phyloP scores from a whole-genome alignment of 2,113 vertebrate genomes.

The Coryphaenoides rupestris region DNA sequence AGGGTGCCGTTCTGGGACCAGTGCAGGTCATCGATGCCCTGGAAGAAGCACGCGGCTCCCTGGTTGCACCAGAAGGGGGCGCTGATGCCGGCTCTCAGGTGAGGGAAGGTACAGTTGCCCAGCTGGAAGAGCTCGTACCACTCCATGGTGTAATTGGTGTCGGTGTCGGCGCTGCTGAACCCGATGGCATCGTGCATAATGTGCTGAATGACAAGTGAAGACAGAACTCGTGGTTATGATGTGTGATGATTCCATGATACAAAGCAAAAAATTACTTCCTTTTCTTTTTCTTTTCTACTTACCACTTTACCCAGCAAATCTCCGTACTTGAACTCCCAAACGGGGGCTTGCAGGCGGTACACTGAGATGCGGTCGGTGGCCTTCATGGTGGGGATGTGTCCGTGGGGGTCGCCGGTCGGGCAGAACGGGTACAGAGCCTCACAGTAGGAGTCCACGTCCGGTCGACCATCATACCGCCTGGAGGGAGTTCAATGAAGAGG shows the following conservation, averaged over 20 bases:
- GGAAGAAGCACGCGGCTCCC: slow-evolving; percentile 95
- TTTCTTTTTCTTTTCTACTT: slow-evolving; percentile 45
- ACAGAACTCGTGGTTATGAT: neutral
- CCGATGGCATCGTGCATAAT: slow-evolving; percentile 97
- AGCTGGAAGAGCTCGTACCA: slow-evolving; percentile 99
- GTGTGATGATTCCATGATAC: neutral
- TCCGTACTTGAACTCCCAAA: slow-evolving; percentile 98
- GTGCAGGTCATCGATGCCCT: slow-evolving; percentile 89
- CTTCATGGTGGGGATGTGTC: slow-evolving; percentile 78
- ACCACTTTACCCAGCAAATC: slow-evolving; percentile 87
- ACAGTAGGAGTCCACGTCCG: slow-evolving; percentile 84
- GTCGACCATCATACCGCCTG: slow-evolving; percentile 88
- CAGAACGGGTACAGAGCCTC: slow-evolving; percentile 94
- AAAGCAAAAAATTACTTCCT: neutral
- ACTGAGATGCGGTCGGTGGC: slow-evolving; percentile 83
- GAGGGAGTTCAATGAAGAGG: neutral
- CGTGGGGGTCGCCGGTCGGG: slow-evolving; percentile 79
- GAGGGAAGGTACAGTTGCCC: slow-evolving; percentile 97
- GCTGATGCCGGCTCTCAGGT: slow-evolving; percentile 73
- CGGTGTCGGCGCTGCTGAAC: slow-evolving; percentile 79
- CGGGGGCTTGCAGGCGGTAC: slow-evolving; percentile 89
- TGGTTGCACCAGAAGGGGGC: slow-evolving; percentile 98
- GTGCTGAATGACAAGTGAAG: slow-evolving; percentile 71
- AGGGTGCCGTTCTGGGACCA: slow-evolving; percentile 94
- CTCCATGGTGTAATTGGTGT: slow-evolving; percentile 91